Conservation (phyloP, 1,140 invertebrate species). For the Papilio machaon region DNA sequence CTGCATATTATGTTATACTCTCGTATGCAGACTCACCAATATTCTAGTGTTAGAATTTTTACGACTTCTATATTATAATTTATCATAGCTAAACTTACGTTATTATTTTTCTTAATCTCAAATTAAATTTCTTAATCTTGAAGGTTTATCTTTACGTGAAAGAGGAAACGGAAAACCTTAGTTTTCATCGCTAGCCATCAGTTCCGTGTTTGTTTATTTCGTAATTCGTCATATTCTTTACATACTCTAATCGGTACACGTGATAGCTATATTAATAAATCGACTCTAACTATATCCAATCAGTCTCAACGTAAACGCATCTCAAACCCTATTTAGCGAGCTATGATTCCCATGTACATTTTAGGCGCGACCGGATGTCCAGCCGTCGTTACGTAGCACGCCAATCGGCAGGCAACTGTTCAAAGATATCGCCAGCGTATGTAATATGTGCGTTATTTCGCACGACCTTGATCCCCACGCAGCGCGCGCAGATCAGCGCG, state of each 20-base stretch:
- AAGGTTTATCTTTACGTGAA: background rate
- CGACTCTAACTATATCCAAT: background rate
- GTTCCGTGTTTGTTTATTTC: background rate
- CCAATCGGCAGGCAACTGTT: conserved; percentile 63
- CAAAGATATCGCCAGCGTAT: conserved; percentile 60
- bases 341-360: conserved; percentile 45
- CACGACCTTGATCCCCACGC: conserved; percentile 78
- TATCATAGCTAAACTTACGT: background rate
- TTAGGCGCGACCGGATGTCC: conserved; percentile 70
- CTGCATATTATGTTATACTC: background rate
- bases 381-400: conserved; percentile 58
- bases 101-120: too few relatives aligned
- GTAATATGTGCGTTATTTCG: conserved; percentile 68
- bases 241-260: background rate
- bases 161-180: background rate
- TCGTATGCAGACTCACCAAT: background rate
- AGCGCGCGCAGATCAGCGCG: conserved; percentile 64
- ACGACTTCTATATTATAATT: background rate
- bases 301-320: background rate
- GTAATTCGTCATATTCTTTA: background rate
- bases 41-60: background rate
- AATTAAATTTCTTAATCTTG: background rate
- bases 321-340: conserved; percentile 27
- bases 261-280: background rate
- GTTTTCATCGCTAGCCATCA: background rate